A percentile compares a stretch with the other conserved stretches of the same genome.
phyloP scores from a whole-genome alignment of 2,113 vertebrate genomes.

The Montifringilla adamsi region DNA sequence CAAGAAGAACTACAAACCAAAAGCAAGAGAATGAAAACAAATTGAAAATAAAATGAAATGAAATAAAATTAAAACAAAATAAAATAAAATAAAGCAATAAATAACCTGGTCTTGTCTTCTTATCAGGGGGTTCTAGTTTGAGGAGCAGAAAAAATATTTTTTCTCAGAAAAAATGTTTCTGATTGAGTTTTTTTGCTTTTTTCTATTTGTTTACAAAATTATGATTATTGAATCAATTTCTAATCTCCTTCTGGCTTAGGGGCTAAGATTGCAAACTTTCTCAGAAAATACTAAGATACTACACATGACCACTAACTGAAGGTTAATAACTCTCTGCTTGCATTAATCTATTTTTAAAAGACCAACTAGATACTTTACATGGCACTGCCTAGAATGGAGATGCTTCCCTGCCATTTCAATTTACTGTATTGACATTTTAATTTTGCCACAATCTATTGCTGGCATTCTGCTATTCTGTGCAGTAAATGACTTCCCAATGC shows the following conservation, averaged over 20 bases:
- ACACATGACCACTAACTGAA: slow-evolving; percentile 36
- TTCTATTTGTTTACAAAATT: not conserved
- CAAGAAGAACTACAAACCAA: not conserved
- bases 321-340: slow-evolving; percentile 45
- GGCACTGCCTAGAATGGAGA: not conserved
- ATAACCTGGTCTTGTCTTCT: not conserved
- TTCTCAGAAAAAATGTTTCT: slow-evolving; percentile 20
- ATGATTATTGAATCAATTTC: slow-evolving; percentile 53
- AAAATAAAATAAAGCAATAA: slow-evolving; percentile 29
- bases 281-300: slow-evolving; percentile 28
- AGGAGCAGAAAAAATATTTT: not conserved
- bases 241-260: slow-evolving; percentile 32
- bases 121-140: slow-evolving; percentile 6
- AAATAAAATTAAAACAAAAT: slow-evolving; percentile 39
- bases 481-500: not conserved
- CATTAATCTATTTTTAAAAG: slow-evolving; percentile 30
- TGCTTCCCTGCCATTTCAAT: slow-evolving; percentile 41
- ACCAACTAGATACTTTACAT: slow-evolving; percentile 4
- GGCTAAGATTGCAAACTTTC: slow-evolving; percentile 36
- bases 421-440: slow-evolving; percentile 65
- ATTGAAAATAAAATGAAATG: not conserved
- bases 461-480: not conserved
- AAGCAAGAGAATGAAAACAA: slow-evolving; percentile 40
- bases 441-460: slow-evolving; percentile 9
- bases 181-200: not conserved